These are phyloP conservation scores for Rhagonycha lutea DNA, from an alignment of 2,888 invertebrate species.

Conservation along the genomic window DNA sequence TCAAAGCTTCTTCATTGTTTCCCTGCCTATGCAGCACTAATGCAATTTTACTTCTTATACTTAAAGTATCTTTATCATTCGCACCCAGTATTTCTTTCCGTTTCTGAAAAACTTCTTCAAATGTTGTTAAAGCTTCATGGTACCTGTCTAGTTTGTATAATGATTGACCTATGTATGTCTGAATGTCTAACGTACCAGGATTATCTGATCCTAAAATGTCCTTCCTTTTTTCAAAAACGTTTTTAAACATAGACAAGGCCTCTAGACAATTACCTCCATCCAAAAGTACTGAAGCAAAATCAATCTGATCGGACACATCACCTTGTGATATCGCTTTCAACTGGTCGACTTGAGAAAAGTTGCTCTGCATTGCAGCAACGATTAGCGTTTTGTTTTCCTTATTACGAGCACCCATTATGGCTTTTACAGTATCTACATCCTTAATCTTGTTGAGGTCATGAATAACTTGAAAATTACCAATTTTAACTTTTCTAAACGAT, in stretches of 20 bases:
- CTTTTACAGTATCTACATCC: background rate
- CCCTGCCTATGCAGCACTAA: background rate
- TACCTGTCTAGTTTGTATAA: background rate
- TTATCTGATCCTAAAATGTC: background rate
- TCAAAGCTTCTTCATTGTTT: background rate
- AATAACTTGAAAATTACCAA: no score
- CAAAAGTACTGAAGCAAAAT: background rate
- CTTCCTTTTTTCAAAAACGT: background rate
- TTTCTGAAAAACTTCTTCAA: background rate
- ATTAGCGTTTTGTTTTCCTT: background rate
- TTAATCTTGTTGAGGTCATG: background rate
- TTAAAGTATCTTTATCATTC: background rate
- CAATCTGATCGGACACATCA: background rate
- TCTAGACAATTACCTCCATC: background rate
- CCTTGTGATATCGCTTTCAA: background rate
- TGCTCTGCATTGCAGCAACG: background rate
- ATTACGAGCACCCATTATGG: background rate
- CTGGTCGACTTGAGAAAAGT: background rate
- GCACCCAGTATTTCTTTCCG: background rate
- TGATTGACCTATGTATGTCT: background rate
- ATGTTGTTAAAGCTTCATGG: background rate
- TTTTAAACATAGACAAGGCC: background rate
- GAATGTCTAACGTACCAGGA: background rate
- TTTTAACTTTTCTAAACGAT: background rate
- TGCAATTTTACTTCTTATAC: background rate